These are phyloP conservation scores for Zaprionus camerounensis DNA, from an alignment of 1,140 invertebrate genomes.

Conservation along the genomic window DNA sequence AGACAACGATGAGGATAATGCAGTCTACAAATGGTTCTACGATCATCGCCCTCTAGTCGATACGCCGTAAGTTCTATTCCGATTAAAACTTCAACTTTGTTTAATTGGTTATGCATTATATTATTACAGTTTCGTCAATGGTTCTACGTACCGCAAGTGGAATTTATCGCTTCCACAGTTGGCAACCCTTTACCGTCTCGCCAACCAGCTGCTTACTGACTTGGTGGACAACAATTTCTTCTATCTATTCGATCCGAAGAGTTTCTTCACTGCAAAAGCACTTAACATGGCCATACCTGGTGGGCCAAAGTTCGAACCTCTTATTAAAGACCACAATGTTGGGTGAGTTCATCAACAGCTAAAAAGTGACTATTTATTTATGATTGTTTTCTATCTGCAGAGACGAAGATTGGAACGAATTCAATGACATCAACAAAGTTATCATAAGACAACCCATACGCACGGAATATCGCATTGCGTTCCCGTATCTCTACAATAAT, in stretches of 20 bases:
- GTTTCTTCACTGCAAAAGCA: constrained; percentile 99
- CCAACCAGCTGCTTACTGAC: constrained; percentile 99
- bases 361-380: neutral
- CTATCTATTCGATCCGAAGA: constrained; percentile 99
- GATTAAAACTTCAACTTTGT: neutral
- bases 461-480: constrained; percentile 99
- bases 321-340: constrained; percentile 98
- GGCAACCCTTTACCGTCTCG: constrained; percentile 98
- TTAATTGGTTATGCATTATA: neutral
- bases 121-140: constrained; percentile 93
- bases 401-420: constrained; percentile 99
- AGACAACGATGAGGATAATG: constrained; percentile 97
- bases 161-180: constrained; percentile 97
- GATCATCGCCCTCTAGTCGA: constrained; percentile 98
- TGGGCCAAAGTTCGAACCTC: constrained; percentile 99
- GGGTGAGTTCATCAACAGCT: constrained; percentile 86
- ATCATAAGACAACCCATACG: constrained; percentile 99
- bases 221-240: constrained; percentile 99
- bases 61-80: constrained; percentile 87
- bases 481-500: constrained; percentile 99
- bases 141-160: constrained; percentile 98
- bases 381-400: constrained; percentile 84
- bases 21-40: constrained; percentile 98
- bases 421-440: constrained; percentile 99
- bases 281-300: constrained; percentile 99